A percentile compares a stretch with the other conserved stretches of the same genome.
phyloP scores from a whole-genome alignment of 2,888 invertebrate genomes.

The Julus scanicus region DNA sequence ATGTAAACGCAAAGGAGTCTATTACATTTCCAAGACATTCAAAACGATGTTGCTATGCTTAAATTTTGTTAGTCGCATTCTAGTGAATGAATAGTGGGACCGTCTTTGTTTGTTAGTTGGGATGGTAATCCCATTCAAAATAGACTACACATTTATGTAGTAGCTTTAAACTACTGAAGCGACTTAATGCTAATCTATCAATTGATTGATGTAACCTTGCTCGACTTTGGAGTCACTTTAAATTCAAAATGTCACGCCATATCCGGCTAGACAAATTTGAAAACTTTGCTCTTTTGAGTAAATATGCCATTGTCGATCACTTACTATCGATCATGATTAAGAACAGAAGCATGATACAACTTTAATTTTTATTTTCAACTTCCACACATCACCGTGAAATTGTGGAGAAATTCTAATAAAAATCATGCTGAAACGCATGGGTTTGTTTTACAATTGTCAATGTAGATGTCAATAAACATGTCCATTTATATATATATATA shows the following conservation, averaged over 20 bases:
- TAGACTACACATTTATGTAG: not conserved
- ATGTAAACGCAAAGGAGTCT: conserved; percentile 10
- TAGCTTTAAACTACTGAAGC: not conserved
- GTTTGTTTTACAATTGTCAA: too few species aligned
- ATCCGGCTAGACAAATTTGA: not conserved
- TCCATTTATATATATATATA: too few species aligned
- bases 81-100: not conserved
- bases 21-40: not conserved
- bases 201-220: conserved; percentile 8
- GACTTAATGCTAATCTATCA: not conserved
- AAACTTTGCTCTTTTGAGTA: not conserved
- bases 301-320: too few species aligned
- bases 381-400: not conserved
- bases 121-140: not conserved
- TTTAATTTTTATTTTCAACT: not conserved
- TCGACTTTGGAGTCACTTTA: not conserved
- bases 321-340: too few species aligned
- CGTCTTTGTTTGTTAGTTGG: not conserved
- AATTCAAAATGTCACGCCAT: not conserved
- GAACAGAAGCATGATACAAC: not conserved
- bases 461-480: too few species aligned
- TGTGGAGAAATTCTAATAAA: too few species aligned
- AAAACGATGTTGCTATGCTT: not conserved
- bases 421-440: too few species aligned
- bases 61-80: not conserved